These are phyloP conservation scores for Cantharis rustica DNA, from an alignment of 2,888 invertebrate genomes.

Conservation along the genomic window DNA sequence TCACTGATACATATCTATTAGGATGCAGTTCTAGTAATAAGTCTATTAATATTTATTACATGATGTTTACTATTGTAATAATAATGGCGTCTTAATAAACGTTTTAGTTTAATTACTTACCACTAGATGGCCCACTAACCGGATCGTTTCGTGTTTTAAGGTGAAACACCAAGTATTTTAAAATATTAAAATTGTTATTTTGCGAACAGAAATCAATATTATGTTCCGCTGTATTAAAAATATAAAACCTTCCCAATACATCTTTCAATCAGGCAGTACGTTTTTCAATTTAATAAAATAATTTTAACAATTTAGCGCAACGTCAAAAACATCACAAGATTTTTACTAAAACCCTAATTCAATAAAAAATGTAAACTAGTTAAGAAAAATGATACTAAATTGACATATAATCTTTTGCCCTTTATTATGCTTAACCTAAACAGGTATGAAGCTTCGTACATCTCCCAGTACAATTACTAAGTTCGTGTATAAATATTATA, in stretches of 20 bases:
- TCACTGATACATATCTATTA: too few relatives aligned
- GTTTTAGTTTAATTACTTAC: not conserved
- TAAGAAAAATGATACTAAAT: not conserved
- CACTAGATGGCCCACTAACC: not conserved
- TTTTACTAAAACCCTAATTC: not conserved
- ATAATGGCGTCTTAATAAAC: not conserved
- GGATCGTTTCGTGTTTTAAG: not conserved
- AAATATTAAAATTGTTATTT: not conserved
- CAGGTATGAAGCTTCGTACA: not conserved
- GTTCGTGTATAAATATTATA: not conserved
- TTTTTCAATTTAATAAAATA: too few relatives aligned
- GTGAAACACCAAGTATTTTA: not conserved
- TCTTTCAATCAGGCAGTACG: not conserved
- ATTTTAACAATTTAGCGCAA: not conserved
- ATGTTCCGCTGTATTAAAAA: not conserved
- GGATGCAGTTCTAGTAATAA: too few relatives aligned
- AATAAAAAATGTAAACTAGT: not conserved
- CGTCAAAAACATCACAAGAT: not conserved
- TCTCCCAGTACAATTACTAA: not conserved
- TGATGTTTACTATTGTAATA: not conserved
- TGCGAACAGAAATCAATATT: not conserved
- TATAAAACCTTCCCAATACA: not conserved
- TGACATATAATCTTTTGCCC: not conserved
- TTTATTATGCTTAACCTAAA: not conserved
- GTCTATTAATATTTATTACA: too few relatives aligned